Conservation (phyloP, 2,797 vertebrate species). For the Steatocranus sp. region DNA sequence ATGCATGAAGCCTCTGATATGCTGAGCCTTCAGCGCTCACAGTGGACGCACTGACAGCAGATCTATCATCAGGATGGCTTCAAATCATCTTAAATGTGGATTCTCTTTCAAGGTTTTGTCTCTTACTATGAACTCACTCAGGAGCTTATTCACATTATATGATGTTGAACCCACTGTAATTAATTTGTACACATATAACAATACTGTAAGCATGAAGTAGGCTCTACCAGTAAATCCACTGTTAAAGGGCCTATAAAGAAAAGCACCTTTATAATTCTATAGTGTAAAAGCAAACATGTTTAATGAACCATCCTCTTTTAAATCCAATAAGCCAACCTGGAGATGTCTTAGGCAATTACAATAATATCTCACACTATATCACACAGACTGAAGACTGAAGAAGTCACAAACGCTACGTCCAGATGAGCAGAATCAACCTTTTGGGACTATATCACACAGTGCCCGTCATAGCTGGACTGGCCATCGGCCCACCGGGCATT, state of each 20-base stretch:
- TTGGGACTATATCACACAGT: not conserved
- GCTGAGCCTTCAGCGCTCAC: not conserved
- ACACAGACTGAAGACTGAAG: not conserved
- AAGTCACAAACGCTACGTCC: not conserved
- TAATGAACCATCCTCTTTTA: not conserved
- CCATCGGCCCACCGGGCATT: too few relatives aligned
- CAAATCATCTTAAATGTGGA: not conserved
- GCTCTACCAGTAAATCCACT: not conserved
- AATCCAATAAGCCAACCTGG: not conserved
- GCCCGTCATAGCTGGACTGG: too few relatives aligned
- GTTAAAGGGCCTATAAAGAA: not conserved
- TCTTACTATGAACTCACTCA: not conserved
- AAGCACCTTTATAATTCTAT: accelerated
- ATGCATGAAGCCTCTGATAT: not conserved
- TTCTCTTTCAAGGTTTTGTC: not conserved
- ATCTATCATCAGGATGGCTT: not conserved
- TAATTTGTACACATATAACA: not conserved
- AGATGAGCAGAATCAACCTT: not conserved
- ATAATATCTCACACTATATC: not conserved
- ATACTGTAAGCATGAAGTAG: not conserved
- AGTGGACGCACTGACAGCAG: not conserved
- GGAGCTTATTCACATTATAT: not conserved
- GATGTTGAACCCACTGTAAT: not conserved
- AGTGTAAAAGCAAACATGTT: not conserved
- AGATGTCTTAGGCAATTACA: not conserved